Evolutionary conservation across 2,797 vertebrate species (phyloP).

Genomic region (Mergus octosetaceus): DNA sequence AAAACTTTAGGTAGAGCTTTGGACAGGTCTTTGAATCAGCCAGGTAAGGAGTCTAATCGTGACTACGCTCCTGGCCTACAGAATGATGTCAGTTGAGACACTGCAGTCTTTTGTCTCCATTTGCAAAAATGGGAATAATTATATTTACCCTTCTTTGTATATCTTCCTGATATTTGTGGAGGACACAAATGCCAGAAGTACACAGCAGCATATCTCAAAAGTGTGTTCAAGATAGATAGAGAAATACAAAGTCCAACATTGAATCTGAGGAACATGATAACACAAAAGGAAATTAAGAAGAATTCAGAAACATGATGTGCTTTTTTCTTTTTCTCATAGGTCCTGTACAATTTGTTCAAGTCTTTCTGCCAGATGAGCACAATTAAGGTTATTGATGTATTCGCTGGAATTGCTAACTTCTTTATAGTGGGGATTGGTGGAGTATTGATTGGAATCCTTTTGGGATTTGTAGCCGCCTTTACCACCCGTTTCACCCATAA

Average conservation of each 20-base stretch:
- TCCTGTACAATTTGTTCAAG: conserved; percentile 96
- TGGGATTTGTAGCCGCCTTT: conserved; percentile 94
- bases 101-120: neutral
- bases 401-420: conserved; percentile 90
- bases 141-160: neutral
- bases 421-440: conserved; percentile 93
- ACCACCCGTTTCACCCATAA: conserved; percentile 95
- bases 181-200: neutral
- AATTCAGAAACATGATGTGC: conserved; percentile 18
- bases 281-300: neutral
- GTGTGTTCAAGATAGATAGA: neutral
- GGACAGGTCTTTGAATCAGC: neutral
- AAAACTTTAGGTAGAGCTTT: neutral
- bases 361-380: conserved; percentile 90
- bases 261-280: neutral
- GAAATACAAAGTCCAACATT: neutral
- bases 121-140: neutral
- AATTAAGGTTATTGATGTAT: conserved; percentile 89
- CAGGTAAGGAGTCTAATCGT: neutral
- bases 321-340: conserved; percentile 77
- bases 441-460: conserved; percentile 88
- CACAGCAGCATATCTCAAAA: neutral
- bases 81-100: neutral
- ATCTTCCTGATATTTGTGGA: neutral
- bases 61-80: neutral